Evolutionary conservation across 1,140 invertebrate species (phyloP).

Genomic region (Drosophila triauraria): DNA sequence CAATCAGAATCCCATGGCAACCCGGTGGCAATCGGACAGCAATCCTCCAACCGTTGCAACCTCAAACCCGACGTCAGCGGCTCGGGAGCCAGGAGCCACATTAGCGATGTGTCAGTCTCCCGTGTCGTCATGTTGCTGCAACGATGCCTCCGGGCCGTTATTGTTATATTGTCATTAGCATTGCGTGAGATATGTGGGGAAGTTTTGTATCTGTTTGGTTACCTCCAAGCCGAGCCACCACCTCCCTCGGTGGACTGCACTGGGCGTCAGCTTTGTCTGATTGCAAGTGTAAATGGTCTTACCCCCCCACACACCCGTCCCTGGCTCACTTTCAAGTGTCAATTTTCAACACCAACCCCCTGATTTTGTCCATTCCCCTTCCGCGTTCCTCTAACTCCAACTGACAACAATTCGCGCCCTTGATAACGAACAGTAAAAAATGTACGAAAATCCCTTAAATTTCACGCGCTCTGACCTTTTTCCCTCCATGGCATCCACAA

Average conservation of each 20-base stretch:
- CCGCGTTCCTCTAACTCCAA: slow-evolving; percentile 5
- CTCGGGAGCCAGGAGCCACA: slow-evolving; percentile 34
- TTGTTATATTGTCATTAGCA: slow-evolving; percentile 81
- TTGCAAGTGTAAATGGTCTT: slow-evolving; percentile 53
- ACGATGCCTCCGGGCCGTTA: slow-evolving; percentile 60
- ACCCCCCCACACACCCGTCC: slow-evolving; percentile 6
- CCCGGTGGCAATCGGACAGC: slow-evolving; percentile 37
- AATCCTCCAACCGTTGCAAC: slow-evolving; percentile 38
- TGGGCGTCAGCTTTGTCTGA: slow-evolving; percentile 70
- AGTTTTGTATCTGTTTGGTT: slow-evolving; percentile 2
- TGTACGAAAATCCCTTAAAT: slow-evolving; percentile 68
- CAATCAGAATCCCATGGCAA: slow-evolving; percentile 27
- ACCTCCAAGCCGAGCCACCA: neutral
- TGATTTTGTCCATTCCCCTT: slow-evolving; percentile 12
- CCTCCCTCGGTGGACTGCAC: slow-evolving; percentile 38
- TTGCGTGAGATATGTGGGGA: slow-evolving; percentile 12
- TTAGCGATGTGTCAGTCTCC: slow-evolving; percentile 67
- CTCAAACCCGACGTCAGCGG: slow-evolving; percentile 37
- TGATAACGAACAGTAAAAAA: slow-evolving; percentile 46
- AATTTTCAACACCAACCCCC: slow-evolving; percentile 77
- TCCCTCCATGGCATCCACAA: slow-evolving; percentile 53
- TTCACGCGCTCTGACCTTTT: slow-evolving; percentile 77
- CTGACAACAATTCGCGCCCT: slow-evolving; percentile 53
- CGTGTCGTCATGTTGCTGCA: slow-evolving; percentile 70
- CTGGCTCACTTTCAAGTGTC: slow-evolving; percentile 73